Evolutionary conservation across 1,140 invertebrate species (phyloP).

Genomic region (Neotoxoptera formosana): DNA sequence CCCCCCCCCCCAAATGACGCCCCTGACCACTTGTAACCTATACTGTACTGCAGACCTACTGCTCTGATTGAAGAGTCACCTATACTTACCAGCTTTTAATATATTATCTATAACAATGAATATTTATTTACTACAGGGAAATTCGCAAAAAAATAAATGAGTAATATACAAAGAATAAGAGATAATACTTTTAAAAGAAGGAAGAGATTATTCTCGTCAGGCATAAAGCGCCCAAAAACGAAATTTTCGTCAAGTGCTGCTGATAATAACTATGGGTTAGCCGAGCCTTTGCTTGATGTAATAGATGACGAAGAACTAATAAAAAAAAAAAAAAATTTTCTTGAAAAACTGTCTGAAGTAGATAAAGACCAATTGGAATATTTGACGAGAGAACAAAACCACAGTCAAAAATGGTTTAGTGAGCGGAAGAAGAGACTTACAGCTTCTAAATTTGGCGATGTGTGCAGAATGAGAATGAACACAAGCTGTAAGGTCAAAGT

Average conservation of each 20-base stretch:
- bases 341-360: not conserved
- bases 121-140: not conserved
- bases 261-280: not conserved
- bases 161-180: not conserved
- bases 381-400: not conserved
- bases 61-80: no score
- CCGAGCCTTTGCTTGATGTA: not conserved
- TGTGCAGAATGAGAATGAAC: not conserved
- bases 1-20: no score
- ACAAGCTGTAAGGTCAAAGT: not conserved
- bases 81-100: no score
- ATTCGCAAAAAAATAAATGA: not conserved
- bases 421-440: slow-evolving; percentile 18
- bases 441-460: slow-evolving; percentile 15
- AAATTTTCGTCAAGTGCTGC: not conserved
- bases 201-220: not conserved
- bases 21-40: no score
- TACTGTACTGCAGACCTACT: no score
- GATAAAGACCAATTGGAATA: not conserved
- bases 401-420: not conserved
- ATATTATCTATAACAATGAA: not conserved
- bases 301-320: not conserved
- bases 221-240: not conserved
- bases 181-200: not conserved
- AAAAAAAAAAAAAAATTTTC: not conserved